Evolutionary conservation across 2,797 vertebrate species (phyloP).

Genomic region (Pangasius macronema): DNA sequence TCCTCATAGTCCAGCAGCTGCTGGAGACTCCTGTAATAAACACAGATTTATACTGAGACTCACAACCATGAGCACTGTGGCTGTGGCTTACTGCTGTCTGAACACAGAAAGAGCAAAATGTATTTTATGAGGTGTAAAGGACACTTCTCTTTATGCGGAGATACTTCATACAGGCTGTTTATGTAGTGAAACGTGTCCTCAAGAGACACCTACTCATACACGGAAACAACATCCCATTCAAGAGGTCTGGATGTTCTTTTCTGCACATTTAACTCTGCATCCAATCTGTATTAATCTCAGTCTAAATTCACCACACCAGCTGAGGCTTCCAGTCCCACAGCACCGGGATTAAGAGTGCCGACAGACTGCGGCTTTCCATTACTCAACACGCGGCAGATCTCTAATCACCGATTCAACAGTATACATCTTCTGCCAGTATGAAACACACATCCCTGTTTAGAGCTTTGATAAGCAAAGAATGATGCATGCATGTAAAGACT

Average conservation of each 20-base stretch:
- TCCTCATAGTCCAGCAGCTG: conserved; percentile 91
- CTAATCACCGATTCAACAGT: not conserved
- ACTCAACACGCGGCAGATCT: not conserved
- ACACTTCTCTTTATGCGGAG: not conserved
- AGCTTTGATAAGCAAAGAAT: not conserved
- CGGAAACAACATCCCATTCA: not conserved
- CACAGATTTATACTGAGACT: not conserved
- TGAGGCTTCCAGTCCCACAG: not conserved
- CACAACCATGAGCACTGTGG: no score
- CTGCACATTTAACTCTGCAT: not conserved
- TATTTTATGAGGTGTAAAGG: not conserved
- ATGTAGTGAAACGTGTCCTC: not conserved
- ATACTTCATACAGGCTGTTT: not conserved
- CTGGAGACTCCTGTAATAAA: conserved; percentile 86
- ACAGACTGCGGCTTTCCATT: conserved; percentile 1
- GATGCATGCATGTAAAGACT: not conserved
- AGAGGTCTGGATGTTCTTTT: not conserved
- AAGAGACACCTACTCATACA: not conserved
- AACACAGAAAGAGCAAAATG: not conserved
- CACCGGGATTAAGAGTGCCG: not conserved
- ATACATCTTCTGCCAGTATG: not conserved
- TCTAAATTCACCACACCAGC: not conserved
- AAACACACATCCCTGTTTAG: not conserved
- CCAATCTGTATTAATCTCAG: conserved; percentile 2
- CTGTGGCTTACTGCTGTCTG: not conserved